Evolutionary conservation across 2,797 vertebrate genomes (phyloP).

Genomic region (Enteromius treurensis): DNA sequence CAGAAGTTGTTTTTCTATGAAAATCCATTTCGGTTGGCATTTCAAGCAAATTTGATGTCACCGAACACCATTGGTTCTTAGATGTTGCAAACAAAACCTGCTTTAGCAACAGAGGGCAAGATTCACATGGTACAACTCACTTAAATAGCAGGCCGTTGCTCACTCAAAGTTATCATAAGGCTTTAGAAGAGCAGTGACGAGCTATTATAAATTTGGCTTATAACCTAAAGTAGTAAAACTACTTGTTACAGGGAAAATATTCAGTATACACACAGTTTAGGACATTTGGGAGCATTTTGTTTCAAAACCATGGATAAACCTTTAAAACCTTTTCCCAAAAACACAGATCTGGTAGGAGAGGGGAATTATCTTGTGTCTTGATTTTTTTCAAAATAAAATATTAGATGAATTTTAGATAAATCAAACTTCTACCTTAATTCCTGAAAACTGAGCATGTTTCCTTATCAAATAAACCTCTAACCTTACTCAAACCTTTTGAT

Average conservation of each 20-base stretch:
- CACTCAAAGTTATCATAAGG: background rate
- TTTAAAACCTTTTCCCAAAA: background rate
- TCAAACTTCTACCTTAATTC: background rate
- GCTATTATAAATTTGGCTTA: too few relatives aligned
- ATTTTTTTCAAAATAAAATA: too few relatives aligned
- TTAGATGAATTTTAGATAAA: background rate
- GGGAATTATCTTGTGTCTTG: background rate
- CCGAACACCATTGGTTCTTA: background rate
- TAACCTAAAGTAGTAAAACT: background rate
- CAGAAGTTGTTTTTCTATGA: background rate
- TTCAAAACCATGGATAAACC: background rate
- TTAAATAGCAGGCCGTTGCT: background rate
- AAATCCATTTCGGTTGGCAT: background rate
- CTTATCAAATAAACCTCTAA: background rate
- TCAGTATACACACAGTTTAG: background rate
- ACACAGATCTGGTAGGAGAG: background rate
- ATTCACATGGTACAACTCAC: background rate
- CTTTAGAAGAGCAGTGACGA: too few relatives aligned
- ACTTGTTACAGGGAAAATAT: background rate
- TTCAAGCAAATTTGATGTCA: background rate
- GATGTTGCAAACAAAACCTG: background rate
- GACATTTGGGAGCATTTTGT: background rate
- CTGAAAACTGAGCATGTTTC: slow-evolving; percentile 1
- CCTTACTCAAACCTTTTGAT: background rate
- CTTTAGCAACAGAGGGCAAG: background rate